phyloP scores from a whole-genome alignment of 2,888 invertebrate species.

The Pelosia muscerda region DNA sequence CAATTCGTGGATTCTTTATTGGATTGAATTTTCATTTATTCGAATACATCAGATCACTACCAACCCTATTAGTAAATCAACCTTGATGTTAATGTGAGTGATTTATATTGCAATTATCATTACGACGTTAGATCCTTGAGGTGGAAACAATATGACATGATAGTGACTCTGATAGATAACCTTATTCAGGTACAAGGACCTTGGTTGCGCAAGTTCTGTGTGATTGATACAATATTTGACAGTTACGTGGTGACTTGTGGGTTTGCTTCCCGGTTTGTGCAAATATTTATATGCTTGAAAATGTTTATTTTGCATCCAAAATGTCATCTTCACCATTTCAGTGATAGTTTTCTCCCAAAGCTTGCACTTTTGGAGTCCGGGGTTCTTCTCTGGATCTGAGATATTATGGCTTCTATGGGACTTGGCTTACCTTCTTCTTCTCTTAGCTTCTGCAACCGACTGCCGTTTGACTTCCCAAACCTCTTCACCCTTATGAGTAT shows the following conservation, averaged over 20 bases:
- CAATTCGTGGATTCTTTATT: too few species aligned
- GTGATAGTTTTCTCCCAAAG: too few species aligned
- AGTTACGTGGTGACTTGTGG: neutral
- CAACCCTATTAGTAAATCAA: conserved; percentile 38
- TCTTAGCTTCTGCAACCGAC: too few species aligned
- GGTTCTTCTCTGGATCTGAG: neutral
- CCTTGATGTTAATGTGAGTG: conserved; percentile 61
- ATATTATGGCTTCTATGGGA: neutral
- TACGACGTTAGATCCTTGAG: conserved; percentile 49
- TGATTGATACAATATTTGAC: neutral
- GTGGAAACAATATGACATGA: conserved; percentile 50
- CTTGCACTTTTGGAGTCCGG: neutral
- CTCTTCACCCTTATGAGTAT: too few species aligned
- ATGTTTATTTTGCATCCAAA: neutral
- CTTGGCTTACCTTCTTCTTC: too few species aligned
- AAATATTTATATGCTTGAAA: neutral
- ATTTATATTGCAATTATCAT: conserved; percentile 60
- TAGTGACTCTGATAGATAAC: conserved; percentile 18
- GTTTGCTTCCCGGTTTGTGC: neutral
- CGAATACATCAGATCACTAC: neutral
- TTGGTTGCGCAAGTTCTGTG: neutral
- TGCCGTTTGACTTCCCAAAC: too few species aligned
- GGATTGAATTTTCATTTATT: too few species aligned
- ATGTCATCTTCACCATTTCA: neutral
- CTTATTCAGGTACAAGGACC: neutral